phyloP scores from a whole-genome alignment of 1,140 invertebrate species.

The Pachypsylla venusta region DNA sequence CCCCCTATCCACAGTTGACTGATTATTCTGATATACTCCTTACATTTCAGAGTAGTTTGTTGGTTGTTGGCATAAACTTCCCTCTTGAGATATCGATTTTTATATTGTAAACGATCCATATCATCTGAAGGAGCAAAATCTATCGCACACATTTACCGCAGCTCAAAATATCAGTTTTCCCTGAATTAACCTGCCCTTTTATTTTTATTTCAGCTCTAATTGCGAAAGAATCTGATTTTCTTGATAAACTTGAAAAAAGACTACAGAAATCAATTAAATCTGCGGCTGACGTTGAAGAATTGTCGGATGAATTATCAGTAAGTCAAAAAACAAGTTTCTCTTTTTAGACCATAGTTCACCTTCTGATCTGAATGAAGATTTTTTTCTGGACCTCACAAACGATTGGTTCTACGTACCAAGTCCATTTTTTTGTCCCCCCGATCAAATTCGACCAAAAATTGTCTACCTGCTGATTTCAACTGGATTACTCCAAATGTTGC shows the following conservation, averaged over 20 bases:
- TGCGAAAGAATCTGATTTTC: slow-evolving; percentile 62
- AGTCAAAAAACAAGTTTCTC: slow-evolving; percentile 31
- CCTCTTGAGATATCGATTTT: no score
- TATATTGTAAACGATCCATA: no score
- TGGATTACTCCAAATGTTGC: no score
- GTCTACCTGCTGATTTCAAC: no score
- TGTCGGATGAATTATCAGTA: slow-evolving; percentile 77
- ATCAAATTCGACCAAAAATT: not conserved
- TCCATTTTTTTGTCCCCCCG: slow-evolving; percentile 7
- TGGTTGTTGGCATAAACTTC: no score
- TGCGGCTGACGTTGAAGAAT: slow-evolving; percentile 84
- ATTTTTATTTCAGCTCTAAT: slow-evolving; percentile 39
- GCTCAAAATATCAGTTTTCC: no score
- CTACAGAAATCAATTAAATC: slow-evolving; percentile 50
- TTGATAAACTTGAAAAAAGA: slow-evolving; percentile 65
- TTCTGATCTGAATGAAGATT: not conserved
- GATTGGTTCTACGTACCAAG: not conserved
- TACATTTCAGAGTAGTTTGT: no score
- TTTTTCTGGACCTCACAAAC: not conserved
- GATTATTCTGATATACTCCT: no score
- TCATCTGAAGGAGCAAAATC: no score
- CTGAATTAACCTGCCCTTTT: no score
- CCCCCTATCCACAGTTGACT: no score
- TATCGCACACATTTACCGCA: no score
- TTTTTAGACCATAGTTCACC: not conserved